These are phyloP conservation scores for Mustela lutreola DNA, from an alignment of 2,113 vertebrate genomes.

Conservation along the genomic window DNA sequence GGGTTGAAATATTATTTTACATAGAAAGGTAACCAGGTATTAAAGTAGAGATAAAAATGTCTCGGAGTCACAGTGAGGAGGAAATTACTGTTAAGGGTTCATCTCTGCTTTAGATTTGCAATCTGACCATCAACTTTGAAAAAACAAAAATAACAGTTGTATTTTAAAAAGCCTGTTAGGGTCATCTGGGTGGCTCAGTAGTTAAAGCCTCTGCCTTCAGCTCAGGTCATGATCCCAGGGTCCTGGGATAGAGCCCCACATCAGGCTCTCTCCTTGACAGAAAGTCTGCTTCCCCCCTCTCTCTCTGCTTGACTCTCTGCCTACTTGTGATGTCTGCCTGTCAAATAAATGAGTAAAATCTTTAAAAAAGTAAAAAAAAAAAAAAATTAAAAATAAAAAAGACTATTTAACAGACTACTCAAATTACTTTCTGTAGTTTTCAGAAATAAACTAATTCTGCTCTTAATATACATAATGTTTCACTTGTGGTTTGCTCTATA, in stretches of 20 bases:
- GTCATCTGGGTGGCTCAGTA: too few relatives aligned
- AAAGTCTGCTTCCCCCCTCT: too few relatives aligned
- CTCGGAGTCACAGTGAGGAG: not conserved
- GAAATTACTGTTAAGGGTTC: not conserved
- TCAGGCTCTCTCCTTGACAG: too few relatives aligned
- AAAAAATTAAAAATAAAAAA: not conserved
- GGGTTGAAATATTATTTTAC: not conserved
- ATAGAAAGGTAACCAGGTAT: not conserved
- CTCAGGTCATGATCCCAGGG: too few relatives aligned
- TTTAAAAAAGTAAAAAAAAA: too few relatives aligned
- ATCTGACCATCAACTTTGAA: not conserved
- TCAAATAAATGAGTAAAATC: too few relatives aligned
- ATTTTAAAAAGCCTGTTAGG: not conserved
- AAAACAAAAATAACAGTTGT: not conserved
- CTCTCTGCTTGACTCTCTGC: too few relatives aligned
- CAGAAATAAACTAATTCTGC: not conserved
- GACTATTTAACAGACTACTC: not conserved
- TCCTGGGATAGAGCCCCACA: too few relatives aligned
- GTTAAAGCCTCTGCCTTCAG: too few relatives aligned
- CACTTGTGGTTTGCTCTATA: not conserved
- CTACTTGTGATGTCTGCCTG: too few relatives aligned
- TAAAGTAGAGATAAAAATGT: slow-evolving; percentile 33
- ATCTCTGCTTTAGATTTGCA: not conserved
- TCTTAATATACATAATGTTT: not conserved
- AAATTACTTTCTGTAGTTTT: slow-evolving; percentile 11